Conservation (phyloP, 2,888 invertebrate genomes). For the Ormyrus nitidulus region DNA sequence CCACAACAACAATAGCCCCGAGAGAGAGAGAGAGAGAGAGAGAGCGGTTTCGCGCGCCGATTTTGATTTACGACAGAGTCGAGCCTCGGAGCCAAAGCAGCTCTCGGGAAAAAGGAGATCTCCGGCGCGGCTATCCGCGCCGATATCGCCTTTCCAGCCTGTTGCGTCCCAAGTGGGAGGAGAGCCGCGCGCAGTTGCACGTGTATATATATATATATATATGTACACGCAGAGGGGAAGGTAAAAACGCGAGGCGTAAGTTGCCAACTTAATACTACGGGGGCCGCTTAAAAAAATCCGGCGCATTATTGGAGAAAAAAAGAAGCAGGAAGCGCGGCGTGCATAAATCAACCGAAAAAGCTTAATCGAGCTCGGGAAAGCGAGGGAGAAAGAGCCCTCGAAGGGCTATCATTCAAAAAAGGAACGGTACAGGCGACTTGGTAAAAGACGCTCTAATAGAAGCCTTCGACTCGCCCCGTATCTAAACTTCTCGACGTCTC, state of each 20-base stretch:
- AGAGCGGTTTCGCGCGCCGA: neutral
- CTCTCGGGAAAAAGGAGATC: slow-evolving; percentile 18
- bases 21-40: too few relatives aligned
- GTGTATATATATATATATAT: too few relatives aligned
- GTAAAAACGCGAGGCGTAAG: neutral
- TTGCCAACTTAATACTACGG: too few relatives aligned
- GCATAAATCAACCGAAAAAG: neutral
- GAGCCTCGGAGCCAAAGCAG: slow-evolving; percentile 5
- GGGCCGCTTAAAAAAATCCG: too few relatives aligned
- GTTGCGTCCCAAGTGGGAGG: slow-evolving; percentile 42
- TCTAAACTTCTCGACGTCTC: slow-evolving; percentile 25
- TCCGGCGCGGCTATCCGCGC: slow-evolving; percentile 48
- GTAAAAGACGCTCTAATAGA: slow-evolving; percentile 44
- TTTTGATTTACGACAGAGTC: slow-evolving; percentile 55
- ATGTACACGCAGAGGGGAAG: slow-evolving; percentile 9
- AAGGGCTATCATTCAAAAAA: neutral
- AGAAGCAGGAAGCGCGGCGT: neutral
- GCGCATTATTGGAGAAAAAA: neutral
- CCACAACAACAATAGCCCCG: slow-evolving; percentile 10
- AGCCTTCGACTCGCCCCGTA: neutral
- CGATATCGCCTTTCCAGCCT: slow-evolving; percentile 53
- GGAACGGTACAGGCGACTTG: slow-evolving; percentile 29
- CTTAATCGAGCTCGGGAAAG: neutral
- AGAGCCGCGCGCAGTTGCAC: neutral
- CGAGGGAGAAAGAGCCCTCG: neutral